Evolutionary conservation across 2,888 invertebrate genomes (phyloP), one percentile per base, ranked within the genome.

Genomic region (Cosmia pyralina): DNA sequence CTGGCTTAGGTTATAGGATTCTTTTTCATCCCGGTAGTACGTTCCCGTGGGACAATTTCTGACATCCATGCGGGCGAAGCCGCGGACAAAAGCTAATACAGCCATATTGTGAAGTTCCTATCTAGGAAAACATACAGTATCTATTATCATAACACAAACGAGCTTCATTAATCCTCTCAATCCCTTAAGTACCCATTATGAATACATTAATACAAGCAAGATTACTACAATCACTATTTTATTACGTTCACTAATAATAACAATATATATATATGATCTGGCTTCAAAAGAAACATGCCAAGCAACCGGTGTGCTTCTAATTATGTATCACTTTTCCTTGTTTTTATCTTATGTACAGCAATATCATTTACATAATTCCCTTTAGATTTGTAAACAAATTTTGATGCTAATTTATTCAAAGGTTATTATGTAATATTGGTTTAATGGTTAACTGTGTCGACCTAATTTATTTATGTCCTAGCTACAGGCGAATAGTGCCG

Each of bases 321-420:
- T 28, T 1, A 28, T 28, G 28, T 28, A 78, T 73, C 34, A 67
- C 52, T 65, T 69, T 63, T 22, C 44, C 34, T 67, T 67, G 63
- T 55, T 69, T 69, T 60, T 58, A 63, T 59, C 50, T 46, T 46
- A 50, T 28, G 28, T 11, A 67, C 22, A 70, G 22, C 34, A 46
- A 57, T 60, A 46, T 58, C 19, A 70, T 73, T 73, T 48, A 69
- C 65, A 66, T 71, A 66, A 59, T 65, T 62, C 53, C 17, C 53
- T 59, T 68, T 48, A 22, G 22, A 34, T 52, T 62, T 69, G 55
- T 55, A 48, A 13, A 59, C 15, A 58, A 55, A 63, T 38, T 53
- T 17, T 13, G 19, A 53, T 69, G 65, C 34, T 66, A 69, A 71
- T 64, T 60, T 63, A 73, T 70, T 53, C 52, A 64, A 65, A 34